phyloP scores from a whole-genome alignment of 2,797 vertebrate species.

The Dermochelys coriacea region DNA sequence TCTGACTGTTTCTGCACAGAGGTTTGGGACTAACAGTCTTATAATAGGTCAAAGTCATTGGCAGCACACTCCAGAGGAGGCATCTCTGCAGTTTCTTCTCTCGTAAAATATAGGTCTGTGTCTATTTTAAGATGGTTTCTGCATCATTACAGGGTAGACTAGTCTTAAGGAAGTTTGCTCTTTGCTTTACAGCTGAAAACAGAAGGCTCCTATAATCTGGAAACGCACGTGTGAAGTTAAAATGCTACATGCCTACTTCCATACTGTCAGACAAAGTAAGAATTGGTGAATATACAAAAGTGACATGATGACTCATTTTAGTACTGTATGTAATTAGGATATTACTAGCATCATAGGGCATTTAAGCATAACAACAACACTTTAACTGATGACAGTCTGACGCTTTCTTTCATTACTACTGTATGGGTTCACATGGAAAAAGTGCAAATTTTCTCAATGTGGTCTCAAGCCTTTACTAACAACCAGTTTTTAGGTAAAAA shows the following conservation, averaged over 20 bases:
- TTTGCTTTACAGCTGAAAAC: neutral
- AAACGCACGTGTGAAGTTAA: neutral
- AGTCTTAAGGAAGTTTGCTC: neutral
- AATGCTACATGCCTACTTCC: neutral
- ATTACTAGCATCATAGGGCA: constrained; percentile 60
- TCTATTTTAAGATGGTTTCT: neutral
- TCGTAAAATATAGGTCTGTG: neutral
- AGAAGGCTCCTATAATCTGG: constrained; percentile 9
- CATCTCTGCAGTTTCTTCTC: neutral
- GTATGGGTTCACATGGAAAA: constrained; percentile 30
- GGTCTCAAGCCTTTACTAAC: constrained; percentile 42
- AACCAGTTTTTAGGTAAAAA: constrained; percentile 26
- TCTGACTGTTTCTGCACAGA: constrained; percentile 26
- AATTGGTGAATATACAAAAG: constrained; percentile 7
- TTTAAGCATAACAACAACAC: constrained; percentile 21
- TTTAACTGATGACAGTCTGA: neutral
- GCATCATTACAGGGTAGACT: neutral
- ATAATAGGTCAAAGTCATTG: constrained; percentile 17
- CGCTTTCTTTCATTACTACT: constrained; percentile 17
- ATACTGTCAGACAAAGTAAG: constrained; percentile 3
- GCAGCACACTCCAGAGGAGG: neutral
- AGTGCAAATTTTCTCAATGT: constrained; percentile 56
- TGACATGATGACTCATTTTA: constrained; percentile 17
- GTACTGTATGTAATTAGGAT: neutral
- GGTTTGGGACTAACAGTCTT: constrained; percentile 42